Conservation (phyloP, 1,140 invertebrate genomes). For the Brachionus rotundiformis region DNA sequence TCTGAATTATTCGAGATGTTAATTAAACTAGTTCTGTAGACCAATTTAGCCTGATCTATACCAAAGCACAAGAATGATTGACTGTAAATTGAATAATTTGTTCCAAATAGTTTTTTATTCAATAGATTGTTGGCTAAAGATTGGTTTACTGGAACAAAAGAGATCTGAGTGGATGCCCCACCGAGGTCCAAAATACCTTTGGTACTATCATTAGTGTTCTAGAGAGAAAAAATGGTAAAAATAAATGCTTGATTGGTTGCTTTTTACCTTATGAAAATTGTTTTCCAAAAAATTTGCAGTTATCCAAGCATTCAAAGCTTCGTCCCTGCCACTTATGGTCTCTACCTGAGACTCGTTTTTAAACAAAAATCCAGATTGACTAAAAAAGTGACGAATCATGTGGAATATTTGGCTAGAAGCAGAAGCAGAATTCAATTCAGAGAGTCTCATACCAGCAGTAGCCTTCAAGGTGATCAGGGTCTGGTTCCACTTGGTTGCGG, state of each 20-base stretch:
- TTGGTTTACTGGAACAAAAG: background rate
- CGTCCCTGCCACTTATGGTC: constrained; percentile 8
- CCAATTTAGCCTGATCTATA: background rate
- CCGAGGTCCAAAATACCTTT: constrained; percentile 16
- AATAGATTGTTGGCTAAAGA: background rate
- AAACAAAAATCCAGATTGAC: background rate
- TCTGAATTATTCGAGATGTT: background rate
- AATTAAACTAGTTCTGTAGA: background rate
- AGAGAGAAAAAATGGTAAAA: background rate
- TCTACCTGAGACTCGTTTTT: background rate
- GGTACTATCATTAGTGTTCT: background rate
- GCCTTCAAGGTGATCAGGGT: background rate
- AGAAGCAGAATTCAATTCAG: background rate
- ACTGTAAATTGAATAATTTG: background rate
- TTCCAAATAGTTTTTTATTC: background rate
- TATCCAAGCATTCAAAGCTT: constrained; percentile 36
- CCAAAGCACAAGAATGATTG: constrained; percentile 28
- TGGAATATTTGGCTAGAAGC: background rate
- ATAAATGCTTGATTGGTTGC: background rate
- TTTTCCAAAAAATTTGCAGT: constrained; percentile 19
- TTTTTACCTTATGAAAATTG: background rate
- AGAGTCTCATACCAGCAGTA: constrained; percentile 21
- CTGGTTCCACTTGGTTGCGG: background rate
- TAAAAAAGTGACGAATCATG: constrained; percentile 8
- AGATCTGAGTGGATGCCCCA: constrained; percentile 23